Percentiles rank a stretch among this genome's conserved stretches.
These are phyloP conservation scores for Harmothoe impar DNA, from an alignment of 2,888 invertebrate genomes.

Conservation along the genomic window DNA sequence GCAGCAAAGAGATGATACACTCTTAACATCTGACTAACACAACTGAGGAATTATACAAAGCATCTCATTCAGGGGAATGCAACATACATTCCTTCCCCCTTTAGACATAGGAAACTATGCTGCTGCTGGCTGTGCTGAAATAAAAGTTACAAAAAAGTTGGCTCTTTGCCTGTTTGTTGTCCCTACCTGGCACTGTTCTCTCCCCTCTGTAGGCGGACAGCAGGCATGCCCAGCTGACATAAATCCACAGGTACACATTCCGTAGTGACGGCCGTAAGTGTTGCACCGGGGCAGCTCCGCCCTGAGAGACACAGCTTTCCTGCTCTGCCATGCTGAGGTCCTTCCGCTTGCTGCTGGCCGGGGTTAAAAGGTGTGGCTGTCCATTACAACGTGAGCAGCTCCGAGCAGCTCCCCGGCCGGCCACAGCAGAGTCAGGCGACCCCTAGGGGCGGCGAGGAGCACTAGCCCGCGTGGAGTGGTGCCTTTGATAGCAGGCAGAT, in stretches of 20 bases:
- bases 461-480: neutral
- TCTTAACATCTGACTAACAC: no score
- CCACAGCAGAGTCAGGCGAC: neutral
- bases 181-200: slow-evolving; percentile 28
- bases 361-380: slow-evolving; percentile 9
- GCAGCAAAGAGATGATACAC: no score
- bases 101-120: no score
- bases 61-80: no score
- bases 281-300: neutral
- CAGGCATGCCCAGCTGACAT: neutral
- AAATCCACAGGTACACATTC: slow-evolving; percentile 29
- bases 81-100: no score
- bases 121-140: no score
- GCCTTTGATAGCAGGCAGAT: neutral
- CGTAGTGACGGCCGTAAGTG: neutral
- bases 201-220: neutral
- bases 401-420: neutral
- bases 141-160: no score
- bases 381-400: neutral
- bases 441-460: neutral
- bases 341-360: neutral
- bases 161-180: no score
- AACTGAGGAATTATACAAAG: no score
- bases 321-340: neutral
- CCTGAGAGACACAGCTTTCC: neutral